A percentile compares a stretch with the other conserved stretches of the same genome.
Evolutionary conservation across 2,797 vertebrate genomes (phyloP).

Genomic region (Glossophaga mutica): DNA sequence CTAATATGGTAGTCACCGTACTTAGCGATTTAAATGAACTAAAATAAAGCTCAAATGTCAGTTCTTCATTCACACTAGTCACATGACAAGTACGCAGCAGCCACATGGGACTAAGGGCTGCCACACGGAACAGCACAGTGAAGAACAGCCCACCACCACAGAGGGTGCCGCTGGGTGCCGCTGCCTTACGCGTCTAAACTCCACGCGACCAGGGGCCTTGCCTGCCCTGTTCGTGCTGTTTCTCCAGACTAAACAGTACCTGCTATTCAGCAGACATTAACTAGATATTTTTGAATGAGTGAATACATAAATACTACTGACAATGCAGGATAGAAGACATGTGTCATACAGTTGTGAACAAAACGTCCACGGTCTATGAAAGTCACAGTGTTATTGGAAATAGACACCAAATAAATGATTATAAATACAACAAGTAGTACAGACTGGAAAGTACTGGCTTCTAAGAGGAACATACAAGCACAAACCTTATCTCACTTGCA

Average conservation of each 20-base stretch:
- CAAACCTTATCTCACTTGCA: not conserved
- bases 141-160: not conserved
- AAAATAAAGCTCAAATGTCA: slow-evolving; percentile 27
- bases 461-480: not conserved
- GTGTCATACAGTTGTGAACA: not conserved
- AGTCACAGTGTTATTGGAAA: not conserved
- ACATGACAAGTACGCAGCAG: not conserved
- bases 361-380: not conserved
- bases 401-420: not conserved
- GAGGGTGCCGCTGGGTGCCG: not conserved
- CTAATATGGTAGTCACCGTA: not conserved
- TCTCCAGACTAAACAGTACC: not conserved
- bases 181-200: not conserved
- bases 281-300: not conserved
- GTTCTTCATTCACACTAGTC: not conserved
- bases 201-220: not conserved
- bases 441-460: not conserved
- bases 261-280: not conserved
- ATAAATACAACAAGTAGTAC: not conserved
- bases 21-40: not conserved
- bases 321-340: not conserved
- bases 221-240: not conserved
- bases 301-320: not conserved
- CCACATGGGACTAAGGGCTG: not conserved
- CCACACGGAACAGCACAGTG: not conserved